Evolutionary conservation across 92 coral and sea anemone genomes (phyloP), one percentile per base, ranked within the genome.

Genomic region (Pocillopora grandis): DNA sequence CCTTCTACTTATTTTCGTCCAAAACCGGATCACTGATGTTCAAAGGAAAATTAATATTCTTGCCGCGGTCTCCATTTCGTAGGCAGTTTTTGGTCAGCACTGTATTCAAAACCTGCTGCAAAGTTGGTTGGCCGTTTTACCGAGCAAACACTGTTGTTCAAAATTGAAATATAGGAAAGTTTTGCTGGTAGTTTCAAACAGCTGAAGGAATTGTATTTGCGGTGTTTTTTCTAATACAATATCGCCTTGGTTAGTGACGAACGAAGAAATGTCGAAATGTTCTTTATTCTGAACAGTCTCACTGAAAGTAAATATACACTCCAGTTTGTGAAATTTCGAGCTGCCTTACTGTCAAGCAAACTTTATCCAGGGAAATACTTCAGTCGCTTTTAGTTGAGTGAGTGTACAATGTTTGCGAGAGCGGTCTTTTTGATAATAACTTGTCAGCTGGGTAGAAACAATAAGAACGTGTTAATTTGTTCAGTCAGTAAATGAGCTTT

Each of bases 401-500:
- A 37, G 66, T 71, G 77, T 71, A 55, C 57, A 59, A 48, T 58
- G 70, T 58, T 5, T 14, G n/a, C 17, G 5, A 12, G 78, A 81
- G 78, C 78, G 78, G 85, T 31, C 14, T 81, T 81, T 81, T 71
- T 60, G 85, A 72, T 57, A 71, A 20, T 76, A 59, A 58, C 75
- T 35, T n/a, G 76, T 75, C 74, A 18, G 64, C 21, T 59, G 13
- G 62, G 11, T 9, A 9, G 27, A 62, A 20, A 74, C 86, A 83
- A 83, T 74, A 63, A 55, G 73, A 74, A 73, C 55, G 73, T 74
- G 80, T 17, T 74, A 62, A 83, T 83, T 83, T 23, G 33, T 55
- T 8, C 86, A 74, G 72, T 33, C 63, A 83, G 73, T 61, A 72
- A 72, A 73, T 55, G 78, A 69, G 18, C 86, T 83, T 74, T 83